Base-by-base conservation (phyloP, 2,113 vertebrate species). In the Prunella fulvescens region DNA sequence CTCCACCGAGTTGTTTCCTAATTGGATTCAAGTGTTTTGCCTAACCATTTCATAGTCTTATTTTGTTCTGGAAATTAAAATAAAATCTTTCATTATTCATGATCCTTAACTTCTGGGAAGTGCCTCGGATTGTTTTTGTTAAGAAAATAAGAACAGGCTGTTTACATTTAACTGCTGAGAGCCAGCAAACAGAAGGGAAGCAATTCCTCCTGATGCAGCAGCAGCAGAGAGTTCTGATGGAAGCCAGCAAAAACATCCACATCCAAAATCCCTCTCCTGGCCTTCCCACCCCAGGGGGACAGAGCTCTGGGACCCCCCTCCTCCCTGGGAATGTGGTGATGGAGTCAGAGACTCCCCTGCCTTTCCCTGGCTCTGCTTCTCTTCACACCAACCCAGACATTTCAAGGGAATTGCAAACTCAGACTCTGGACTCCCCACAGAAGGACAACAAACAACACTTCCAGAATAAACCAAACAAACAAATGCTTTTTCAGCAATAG, bases 21-120 rank as follows among this genome's bases (percentile, higher is more conserved):
- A 95, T 95, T 91, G 92, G 84, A 88, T 83, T 86, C 67, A 81
- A 84, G 74, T 83, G 45, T 80, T 96, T 81, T 86, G 47, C 35
- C 72, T 56, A 91, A 81, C 33, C 60, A 50, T 44, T 94, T 48
- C 72, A 54, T 18, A 53, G 37, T 26, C 31, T 31, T 51, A 45
- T 12, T 70, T 20, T 84, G 76, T 84, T 87, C 81, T 29, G 11
- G 80, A 91, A 95, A 74, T 54, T 47, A 65, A 86, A 82, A 86
- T 67, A 87, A 31, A 50, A 25, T 69, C 37, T 83, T 93, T 76
- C 70, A 81, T 95, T 92, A 86, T 96, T 94, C 79, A 86, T 31
- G 33, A 72, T 76, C 26, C 23, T 20, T 42, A 87, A 91, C 62
- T 82, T 62, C 67, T 47, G 33, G 37, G 50, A 94, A 92, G 37